Evolutionary conservation across 2,113 vertebrate genomes (phyloP).

Genomic region (Miniopterus natalensis): DNA sequence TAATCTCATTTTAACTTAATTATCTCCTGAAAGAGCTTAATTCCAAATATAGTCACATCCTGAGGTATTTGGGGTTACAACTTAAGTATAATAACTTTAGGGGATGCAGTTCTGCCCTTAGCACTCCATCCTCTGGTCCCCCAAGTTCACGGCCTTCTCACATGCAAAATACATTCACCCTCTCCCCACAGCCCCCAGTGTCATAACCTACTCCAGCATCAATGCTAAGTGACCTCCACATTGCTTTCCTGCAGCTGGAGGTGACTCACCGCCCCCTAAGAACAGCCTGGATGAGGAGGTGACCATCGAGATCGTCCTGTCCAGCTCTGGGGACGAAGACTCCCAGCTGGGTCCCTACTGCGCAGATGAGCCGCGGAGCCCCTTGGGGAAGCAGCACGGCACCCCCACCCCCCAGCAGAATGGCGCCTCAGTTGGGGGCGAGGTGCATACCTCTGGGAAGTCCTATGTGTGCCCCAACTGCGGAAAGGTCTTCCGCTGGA

Average conservation of each 20-base stretch:
- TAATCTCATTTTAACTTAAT: not conserved
- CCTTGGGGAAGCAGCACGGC: not conserved
- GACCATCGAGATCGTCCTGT: slow-evolving; percentile 80
- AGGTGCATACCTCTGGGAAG: slow-evolving; percentile 58
- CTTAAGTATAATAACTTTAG: not conserved
- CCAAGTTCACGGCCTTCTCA: not conserved
- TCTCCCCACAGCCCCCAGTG: not conserved
- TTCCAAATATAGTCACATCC: not conserved
- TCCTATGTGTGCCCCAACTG: slow-evolving; percentile 79
- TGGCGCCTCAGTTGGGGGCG: accelerated
- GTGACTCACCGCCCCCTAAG: not conserved
- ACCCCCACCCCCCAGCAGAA: not conserved
- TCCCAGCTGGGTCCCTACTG: slow-evolving; percentile 68
- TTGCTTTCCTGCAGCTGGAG: not conserved
- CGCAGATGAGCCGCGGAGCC: not conserved
- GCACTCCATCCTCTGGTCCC: not conserved
- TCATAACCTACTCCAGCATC: not conserved
- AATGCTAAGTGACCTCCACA: not conserved
- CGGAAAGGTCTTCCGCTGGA: slow-evolving; percentile 82
- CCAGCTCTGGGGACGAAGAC: slow-evolving; percentile 81
- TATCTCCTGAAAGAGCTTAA: not conserved
- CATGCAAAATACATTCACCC: not conserved
- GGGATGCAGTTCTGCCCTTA: not conserved
- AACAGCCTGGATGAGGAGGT: slow-evolving; percentile 73
- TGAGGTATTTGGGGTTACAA: not conserved